These are phyloP conservation scores for Paraescarpia echinospica DNA, from an alignment of 1,140 invertebrate genomes.

Conservation along the genomic window DNA sequence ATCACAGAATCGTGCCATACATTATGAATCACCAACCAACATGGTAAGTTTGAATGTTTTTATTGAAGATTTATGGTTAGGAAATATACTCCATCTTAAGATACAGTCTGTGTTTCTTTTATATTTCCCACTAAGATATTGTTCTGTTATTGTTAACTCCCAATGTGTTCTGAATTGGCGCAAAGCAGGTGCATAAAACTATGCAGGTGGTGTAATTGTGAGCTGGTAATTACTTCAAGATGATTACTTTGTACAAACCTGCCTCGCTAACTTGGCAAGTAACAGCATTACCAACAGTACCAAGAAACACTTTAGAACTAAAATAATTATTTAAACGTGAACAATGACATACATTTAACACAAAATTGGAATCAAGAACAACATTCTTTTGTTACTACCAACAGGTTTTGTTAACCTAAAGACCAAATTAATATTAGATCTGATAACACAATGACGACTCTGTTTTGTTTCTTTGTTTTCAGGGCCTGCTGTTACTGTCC, in stretches of 20 bases:
- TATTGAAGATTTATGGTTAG: background rate
- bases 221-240: background rate
- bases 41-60: constrained; percentile 36
- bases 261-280: background rate
- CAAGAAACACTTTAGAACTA: background rate
- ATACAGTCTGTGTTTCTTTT: no score
- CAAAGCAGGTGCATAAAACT: no score
- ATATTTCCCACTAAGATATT: no score
- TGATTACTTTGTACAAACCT: background rate
- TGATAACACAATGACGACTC: background rate
- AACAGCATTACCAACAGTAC: no score
- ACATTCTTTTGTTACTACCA: background rate
- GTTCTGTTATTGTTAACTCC: no score
- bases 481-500: constrained; percentile 52
- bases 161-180: no score
- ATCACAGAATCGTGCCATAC: constrained; percentile 39
- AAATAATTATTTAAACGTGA: background rate
- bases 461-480: constrained; percentile 23
- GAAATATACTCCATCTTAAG: background rate
- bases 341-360: background rate
- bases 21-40: constrained; percentile 48
- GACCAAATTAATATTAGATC: background rate
- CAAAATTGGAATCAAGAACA: background rate
- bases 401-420: background rate
- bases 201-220: no score